Evolutionary conservation across 2,797 vertebrate species (phyloP).

Genomic region (Acanthurus tractus): DNA sequence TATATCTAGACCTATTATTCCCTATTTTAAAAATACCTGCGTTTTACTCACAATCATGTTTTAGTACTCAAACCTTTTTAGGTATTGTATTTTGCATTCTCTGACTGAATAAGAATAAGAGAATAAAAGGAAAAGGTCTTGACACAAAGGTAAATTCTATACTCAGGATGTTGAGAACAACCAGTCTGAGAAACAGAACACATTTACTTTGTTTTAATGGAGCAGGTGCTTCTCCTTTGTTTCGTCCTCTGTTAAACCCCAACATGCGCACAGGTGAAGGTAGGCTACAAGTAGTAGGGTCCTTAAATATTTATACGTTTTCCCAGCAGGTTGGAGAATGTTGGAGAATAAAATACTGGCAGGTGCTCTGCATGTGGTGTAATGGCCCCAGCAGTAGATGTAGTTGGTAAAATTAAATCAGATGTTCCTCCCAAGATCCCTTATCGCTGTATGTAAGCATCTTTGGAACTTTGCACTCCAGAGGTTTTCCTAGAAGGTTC

Average conservation of each 20-base stretch:
- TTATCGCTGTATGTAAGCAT: background rate
- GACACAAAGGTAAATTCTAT: too few species aligned
- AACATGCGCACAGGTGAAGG: background rate
- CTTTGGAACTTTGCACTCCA: too few species aligned
- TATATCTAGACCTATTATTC: background rate
- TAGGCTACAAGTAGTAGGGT: background rate
- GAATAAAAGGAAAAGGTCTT: too few species aligned
- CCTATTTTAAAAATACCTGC: background rate
- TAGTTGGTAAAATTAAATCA: background rate
- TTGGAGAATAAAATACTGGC: background rate
- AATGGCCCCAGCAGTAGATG: background rate
- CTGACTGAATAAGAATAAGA: too few species aligned
- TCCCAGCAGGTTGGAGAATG: slow-evolving; percentile 9
- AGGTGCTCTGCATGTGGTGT: background rate
- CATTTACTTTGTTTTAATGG: too few species aligned
- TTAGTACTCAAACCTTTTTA: too few species aligned
- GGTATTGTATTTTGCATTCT: too few species aligned
- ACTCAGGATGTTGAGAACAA: background rate
- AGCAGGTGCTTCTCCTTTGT: background rate
- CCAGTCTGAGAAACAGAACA: background rate
- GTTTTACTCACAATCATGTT: background rate
- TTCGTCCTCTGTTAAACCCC: background rate
- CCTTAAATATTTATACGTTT: background rate
- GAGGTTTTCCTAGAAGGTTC: too few species aligned
- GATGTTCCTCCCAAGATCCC: background rate